These are phyloP conservation scores for Lanius collurio DNA, from an alignment of 2,113 vertebrate species.

Conservation along the genomic window DNA sequence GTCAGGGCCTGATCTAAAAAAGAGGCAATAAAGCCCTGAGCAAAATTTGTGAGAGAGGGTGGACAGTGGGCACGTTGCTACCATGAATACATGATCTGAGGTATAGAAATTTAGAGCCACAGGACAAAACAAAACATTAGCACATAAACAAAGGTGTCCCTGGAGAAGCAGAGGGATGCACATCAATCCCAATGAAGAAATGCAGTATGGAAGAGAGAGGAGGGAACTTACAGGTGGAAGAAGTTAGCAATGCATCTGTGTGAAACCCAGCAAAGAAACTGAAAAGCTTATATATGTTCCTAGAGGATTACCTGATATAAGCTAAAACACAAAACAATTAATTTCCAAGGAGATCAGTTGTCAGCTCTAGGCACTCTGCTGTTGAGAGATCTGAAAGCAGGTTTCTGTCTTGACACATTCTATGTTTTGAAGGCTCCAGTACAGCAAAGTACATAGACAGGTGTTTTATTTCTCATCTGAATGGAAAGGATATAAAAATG, in stretches of 20 bases:
- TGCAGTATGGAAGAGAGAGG: background rate
- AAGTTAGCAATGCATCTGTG: background rate
- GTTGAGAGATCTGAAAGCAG: background rate
- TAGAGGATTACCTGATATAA: background rate
- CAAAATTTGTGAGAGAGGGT: background rate
- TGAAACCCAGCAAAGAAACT: background rate
- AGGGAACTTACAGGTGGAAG: background rate
- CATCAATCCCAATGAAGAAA: background rate
- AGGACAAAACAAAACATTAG: rapidly evolving
- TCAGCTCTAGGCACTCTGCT: background rate
- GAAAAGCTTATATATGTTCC: background rate
- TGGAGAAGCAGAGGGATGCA: background rate
- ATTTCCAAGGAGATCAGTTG: background rate
- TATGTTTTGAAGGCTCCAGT: background rate
- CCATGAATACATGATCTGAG: background rate
- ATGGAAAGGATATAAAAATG: background rate
- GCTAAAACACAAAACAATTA: background rate
- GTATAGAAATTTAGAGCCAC: background rate
- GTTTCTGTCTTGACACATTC: background rate
- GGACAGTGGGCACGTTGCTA: background rate
- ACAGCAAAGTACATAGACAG: background rate
- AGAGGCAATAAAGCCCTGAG: background rate
- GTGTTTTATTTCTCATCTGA: background rate
- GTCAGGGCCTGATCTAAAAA: background rate
- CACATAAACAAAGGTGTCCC: background rate